Evolutionary conservation across 2,113 vertebrate genomes (phyloP).

Genomic region (Centropristis striata): DNA sequence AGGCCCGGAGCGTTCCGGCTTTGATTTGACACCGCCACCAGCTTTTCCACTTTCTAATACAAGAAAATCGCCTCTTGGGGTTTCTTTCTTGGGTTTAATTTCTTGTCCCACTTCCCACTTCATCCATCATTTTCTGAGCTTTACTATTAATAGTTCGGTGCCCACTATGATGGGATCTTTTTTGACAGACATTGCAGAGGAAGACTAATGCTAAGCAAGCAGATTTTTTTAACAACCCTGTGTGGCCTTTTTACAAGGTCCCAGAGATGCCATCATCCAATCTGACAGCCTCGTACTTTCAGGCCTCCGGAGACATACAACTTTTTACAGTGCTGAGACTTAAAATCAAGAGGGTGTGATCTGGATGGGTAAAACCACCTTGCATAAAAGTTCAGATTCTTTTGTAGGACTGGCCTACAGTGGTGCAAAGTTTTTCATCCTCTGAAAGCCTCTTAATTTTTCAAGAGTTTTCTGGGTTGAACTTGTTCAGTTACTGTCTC

Average conservation of each 20-base stretch:
- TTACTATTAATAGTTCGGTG: constrained; percentile 1
- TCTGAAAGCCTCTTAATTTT: not conserved
- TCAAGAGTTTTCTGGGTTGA: not conserved
- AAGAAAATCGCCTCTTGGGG: not conserved
- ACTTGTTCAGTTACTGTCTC: not conserved
- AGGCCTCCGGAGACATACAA: not conserved
- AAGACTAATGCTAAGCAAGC: not conserved
- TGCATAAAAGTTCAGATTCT: not conserved
- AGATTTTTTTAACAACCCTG: not conserved
- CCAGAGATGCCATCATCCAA: not conserved
- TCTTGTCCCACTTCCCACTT: not conserved
- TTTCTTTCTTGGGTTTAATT: not conserved
- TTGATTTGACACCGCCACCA: not conserved
- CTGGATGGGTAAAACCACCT: not conserved
- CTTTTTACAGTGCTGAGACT: not conserved
- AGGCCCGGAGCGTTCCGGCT: not conserved
- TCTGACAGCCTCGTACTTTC: not conserved
- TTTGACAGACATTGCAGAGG: not conserved
- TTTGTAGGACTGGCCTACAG: not conserved
- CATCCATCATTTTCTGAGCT: not conserved
- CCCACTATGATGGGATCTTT: not conserved
- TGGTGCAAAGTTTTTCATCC: not conserved
- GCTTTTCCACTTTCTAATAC: not conserved
- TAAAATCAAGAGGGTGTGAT: not conserved
- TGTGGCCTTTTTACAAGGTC: not conserved